Evolutionary conservation across 2,888 invertebrate genomes (phyloP).

Genomic region (Ellobium chinense): DNA sequence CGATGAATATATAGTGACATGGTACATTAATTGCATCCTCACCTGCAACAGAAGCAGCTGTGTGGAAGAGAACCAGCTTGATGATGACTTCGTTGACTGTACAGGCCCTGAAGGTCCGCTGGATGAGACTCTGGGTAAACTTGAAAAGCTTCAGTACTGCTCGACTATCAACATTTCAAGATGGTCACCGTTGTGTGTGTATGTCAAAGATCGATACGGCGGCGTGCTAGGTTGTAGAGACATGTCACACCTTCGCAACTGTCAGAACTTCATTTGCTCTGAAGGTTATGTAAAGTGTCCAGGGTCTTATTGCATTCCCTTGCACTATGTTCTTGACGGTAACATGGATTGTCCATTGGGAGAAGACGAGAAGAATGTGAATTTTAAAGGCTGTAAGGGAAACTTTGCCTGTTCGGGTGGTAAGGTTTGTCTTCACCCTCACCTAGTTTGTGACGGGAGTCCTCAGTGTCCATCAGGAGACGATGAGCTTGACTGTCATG

Average conservation of each 20-base stretch:
- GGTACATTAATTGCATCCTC: no score
- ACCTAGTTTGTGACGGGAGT: background rate
- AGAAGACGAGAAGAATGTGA: background rate
- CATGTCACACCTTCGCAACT: background rate
- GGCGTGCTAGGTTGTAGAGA: background rate
- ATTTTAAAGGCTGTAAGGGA: background rate
- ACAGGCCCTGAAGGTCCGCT: no score
- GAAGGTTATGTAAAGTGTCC: constrained; percentile 18
- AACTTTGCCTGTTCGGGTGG: background rate
- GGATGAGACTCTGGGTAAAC: no score
- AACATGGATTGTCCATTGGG: background rate
- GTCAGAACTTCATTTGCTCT: background rate
- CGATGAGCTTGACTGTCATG: background rate
- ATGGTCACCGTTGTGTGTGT: no score
- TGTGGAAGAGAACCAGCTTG: no score
- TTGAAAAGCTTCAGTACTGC: no score
- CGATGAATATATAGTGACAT: no score
- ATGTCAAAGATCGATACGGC: background rate
- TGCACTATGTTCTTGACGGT: background rate
- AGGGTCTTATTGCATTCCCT: background rate
- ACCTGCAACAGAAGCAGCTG: no score
- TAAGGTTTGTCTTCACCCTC: background rate
- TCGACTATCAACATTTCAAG: no score
- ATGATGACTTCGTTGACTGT: no score
- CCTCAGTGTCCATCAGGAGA: background rate